Percentiles rank a stretch among this genome's conserved stretches.
Conservation (phyloP, 2,797 vertebrate genomes). For the Salmo trutta region DNA sequence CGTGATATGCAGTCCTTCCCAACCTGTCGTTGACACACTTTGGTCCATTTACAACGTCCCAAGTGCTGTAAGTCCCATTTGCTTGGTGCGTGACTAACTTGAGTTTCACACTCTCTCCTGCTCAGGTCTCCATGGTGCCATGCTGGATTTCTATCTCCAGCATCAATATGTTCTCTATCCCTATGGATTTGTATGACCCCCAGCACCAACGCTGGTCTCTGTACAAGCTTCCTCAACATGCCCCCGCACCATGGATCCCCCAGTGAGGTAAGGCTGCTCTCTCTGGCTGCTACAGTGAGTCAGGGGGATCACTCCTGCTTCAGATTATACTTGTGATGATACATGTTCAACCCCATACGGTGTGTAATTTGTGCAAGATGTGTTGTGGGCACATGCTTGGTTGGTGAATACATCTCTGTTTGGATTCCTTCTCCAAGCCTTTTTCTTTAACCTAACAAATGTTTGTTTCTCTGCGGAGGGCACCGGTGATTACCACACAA, state of each 20-base stretch:
- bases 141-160: constrained; percentile 20
- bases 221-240: constrained; percentile 48
- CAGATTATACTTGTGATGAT: constrained; percentile 1
- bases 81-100: neutral
- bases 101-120: neutral
- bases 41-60: neutral
- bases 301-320: neutral
- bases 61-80: neutral
- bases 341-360: neutral
- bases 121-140: constrained; percentile 29
- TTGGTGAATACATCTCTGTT: constrained; percentile 12
- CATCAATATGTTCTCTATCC: neutral
- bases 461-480: neutral
- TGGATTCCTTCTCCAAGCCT: neutral
- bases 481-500: neutral
- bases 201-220: constrained; percentile 6
- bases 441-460: neutral
- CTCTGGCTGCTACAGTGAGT: neutral
- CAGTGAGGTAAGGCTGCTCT: constrained; percentile 59
- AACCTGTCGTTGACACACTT: neutral
- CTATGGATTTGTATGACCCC: constrained; percentile 41
- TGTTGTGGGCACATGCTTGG: neutral
- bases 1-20: neutral
- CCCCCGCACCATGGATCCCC: constrained; percentile 48
- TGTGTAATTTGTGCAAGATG: constrained; percentile 1